phyloP scores from a whole-genome alignment of 2,797 vertebrate species.

The Serranus cabrilla region DNA sequence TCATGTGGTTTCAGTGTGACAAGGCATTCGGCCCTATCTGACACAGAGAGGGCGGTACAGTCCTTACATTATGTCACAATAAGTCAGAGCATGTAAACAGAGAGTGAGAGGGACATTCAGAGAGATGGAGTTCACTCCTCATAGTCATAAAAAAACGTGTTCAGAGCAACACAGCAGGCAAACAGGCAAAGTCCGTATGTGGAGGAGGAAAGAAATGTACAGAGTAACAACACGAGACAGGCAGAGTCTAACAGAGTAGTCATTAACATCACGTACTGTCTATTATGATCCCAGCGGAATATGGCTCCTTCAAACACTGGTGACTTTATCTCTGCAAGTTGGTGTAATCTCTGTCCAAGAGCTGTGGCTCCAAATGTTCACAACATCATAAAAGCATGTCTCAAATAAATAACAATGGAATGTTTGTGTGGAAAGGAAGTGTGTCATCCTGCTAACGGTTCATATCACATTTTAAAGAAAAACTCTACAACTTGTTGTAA shows the following conservation, averaged over 20 bases:
- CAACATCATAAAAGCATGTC: constrained; percentile 60
- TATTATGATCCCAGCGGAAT: constrained; percentile 33
- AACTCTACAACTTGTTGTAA: not conserved
- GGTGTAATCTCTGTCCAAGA: not conserved
- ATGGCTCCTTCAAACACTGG: constrained; percentile 1
- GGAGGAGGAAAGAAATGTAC: constrained; percentile 23
- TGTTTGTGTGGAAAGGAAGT: constrained; percentile 82
- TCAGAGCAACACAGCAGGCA: constrained; percentile 71
- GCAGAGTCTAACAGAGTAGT: constrained; percentile 3
- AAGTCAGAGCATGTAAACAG: constrained; percentile 73
- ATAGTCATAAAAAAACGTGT: constrained; percentile 55
- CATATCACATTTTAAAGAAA: constrained; percentile 7
- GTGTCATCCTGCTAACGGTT: constrained; percentile 70
- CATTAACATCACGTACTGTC: constrained; percentile 69
- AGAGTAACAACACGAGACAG: constrained; percentile 9
- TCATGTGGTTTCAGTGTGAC: constrained; percentile 49
- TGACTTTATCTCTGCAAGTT: not conserved
- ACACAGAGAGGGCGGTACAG: constrained; percentile 41
- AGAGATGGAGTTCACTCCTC: constrained; percentile 57
- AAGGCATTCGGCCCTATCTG: constrained; percentile 43
- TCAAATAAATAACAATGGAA: constrained; percentile 88
- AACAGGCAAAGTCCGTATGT: constrained; percentile 36
- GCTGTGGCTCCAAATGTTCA: not conserved
- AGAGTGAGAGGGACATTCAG: constrained; percentile 62
- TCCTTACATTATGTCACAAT: constrained; percentile 55